These are phyloP conservation scores for Mycalesis mineus DNA, from an alignment of 2,888 invertebrate genomes.

Conservation along the genomic window DNA sequence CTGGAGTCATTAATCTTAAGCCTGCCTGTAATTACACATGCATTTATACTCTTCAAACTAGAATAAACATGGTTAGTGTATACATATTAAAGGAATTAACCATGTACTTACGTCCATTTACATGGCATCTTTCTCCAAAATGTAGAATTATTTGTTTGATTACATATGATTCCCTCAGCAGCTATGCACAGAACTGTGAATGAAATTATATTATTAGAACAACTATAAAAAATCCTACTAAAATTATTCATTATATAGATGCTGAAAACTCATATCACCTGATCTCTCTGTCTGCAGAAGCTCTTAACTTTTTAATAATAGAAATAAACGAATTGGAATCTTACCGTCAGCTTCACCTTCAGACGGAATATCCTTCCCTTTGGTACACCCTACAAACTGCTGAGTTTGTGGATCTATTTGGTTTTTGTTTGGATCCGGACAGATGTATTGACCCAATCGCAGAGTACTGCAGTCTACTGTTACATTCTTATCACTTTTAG, in stretches of 20 bases:
- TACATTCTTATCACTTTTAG: constrained; percentile 44
- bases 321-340: too few species aligned
- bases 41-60: too few species aligned
- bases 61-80: too few species aligned
- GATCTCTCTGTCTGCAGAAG: too few species aligned
- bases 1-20: too few species aligned
- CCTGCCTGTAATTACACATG: too few species aligned
- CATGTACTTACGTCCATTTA: constrained; percentile 92
- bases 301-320: too few species aligned
- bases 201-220: constrained; percentile 4
- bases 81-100: too few species aligned
- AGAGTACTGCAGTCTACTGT: constrained; percentile 84
- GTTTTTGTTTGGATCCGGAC: constrained; percentile 85
- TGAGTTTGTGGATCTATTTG: constrained; percentile 94
- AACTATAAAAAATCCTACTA: not conserved
- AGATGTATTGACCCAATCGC: constrained; percentile 88
- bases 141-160: constrained; percentile 86
- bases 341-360: constrained; percentile 89
- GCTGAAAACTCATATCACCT: too few species aligned
- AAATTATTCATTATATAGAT: too few species aligned
- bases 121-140: constrained; percentile 92
- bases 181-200: constrained; percentile 87
- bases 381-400: constrained; percentile 87
- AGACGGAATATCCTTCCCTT: constrained; percentile 67
- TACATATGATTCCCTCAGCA: constrained; percentile 89